Percentiles rank a stretch among this genome's conserved stretches.
Evolutionary conservation across 2,113 vertebrate species (phyloP).

Genomic region (Cheirogaleus medius): DNA sequence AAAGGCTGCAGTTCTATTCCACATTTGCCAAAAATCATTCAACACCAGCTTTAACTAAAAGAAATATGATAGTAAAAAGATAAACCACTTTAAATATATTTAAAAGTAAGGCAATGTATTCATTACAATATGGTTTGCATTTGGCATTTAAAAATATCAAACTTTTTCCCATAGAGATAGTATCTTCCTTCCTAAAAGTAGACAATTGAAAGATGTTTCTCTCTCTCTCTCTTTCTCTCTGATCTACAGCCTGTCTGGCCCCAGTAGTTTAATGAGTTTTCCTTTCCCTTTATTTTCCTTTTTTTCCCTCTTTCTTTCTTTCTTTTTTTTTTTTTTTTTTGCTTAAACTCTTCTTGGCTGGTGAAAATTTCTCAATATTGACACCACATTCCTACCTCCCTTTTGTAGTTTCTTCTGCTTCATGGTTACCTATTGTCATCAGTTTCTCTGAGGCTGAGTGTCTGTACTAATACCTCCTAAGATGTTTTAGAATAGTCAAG

Average conservation of each 20-base stretch:
- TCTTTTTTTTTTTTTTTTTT: not conserved
- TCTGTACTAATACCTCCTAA: not conserved
- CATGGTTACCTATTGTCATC: not conserved
- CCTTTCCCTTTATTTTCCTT: too few species aligned
- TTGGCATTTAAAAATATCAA: slow-evolving; percentile 49
- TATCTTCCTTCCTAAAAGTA: slow-evolving; percentile 2
- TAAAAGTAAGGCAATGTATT: slow-evolving; percentile 38
- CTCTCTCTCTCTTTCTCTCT: not conserved
- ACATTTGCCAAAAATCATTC: slow-evolving; percentile 1
- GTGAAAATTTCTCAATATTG: not conserved
- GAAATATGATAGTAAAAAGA: slow-evolving; percentile 42
- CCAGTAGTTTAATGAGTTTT: not conserved
- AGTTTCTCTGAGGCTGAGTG: not conserved
- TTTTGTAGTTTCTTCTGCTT: not conserved
- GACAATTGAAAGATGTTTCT: slow-evolving; percentile 33
- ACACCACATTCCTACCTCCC: not conserved
- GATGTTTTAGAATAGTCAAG: not conserved
- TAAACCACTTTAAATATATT: slow-evolving; percentile 35
- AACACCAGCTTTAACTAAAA: not conserved
- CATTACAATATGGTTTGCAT: slow-evolving; percentile 32
- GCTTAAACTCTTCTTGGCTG: not conserved
- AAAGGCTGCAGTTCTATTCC: not conserved
- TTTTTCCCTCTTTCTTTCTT: not conserved
- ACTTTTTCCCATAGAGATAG: slow-evolving; percentile 22
- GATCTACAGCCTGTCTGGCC: not conserved